Base-by-base conservation (phyloP, 1,140 invertebrate species). In the Drosophila parvula region DNA sequence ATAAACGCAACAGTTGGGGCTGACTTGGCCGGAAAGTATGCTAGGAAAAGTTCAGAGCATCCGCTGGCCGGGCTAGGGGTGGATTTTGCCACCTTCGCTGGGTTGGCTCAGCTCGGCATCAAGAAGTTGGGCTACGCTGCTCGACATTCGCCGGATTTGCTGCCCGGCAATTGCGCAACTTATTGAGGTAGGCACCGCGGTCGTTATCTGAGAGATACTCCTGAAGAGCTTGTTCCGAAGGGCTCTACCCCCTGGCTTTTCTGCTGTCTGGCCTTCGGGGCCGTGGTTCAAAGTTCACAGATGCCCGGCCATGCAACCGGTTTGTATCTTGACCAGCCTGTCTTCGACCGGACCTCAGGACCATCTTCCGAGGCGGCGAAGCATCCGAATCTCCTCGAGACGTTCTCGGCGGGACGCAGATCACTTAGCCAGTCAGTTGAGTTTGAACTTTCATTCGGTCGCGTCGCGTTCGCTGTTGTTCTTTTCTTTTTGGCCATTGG, bases 381-480 rank as follows among this genome's bases (percentile, higher is more conserved):
- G 79, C 83, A 79, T 88, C 83, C 64, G 59, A 65, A 50, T 73
- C 68, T 73, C 56, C 40, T 61, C 48, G 55, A 68, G 55, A 77
- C 41, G 18, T 70, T 60, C 45, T 73, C 57, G 74, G 58, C 71
- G 64, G 57, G 58, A 71, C 51, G 44, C 36, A 55, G 36, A 73
- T 60, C 62, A 41, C 30, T 59, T 50, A 38, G 68, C 28, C 70
- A 64, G 63, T 89, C 84, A 89, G 84, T 89, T 89, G 81, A 81
- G 84, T 84, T 89, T 89, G 78, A 90, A 90, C 85, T 89, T 89
- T 81, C 84, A 84, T 68, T 89, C 84, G 84, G 81, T 89, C 81
- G 85, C 77, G 83, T 83, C 83, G 83, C 85, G 84, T 88, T 81
- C 74, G 73, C 69, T 73, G 68, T 69, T 81, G 48, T 77, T 83